Conservation (phyloP, 1,140 invertebrate species). For the Yoshiicerus persimilis region DNA sequence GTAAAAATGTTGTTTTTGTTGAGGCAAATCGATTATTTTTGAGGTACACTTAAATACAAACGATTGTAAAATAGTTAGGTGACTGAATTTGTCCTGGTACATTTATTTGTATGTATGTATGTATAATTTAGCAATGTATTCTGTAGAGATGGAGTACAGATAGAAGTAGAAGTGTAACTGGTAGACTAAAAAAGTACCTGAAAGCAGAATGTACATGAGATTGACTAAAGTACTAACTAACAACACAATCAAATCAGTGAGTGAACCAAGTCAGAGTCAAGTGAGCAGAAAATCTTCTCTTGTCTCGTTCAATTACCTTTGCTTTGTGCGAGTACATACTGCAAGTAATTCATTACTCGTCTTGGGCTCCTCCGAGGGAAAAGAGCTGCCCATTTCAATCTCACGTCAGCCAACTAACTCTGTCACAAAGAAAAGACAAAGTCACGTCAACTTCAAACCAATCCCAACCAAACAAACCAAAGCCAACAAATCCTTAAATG, state of each 20-base stretch:
- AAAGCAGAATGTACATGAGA: too few species aligned
- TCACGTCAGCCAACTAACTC: neutral
- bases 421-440: neutral
- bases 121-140: too few species aligned
- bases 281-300: slow-evolving; percentile 16
- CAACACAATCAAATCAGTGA: neutral
- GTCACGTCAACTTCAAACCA: neutral
- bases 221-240: neutral
- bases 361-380: neutral
- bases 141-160: too few species aligned
- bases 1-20: too few species aligned
- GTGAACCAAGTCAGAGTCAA: neutral
- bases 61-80: too few species aligned
- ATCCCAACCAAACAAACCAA: neutral
- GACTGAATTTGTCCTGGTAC: too few species aligned
- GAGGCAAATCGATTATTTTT: too few species aligned
- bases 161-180: too few species aligned
- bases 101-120: too few species aligned
- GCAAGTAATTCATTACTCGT: neutral
- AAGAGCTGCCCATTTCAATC: neutral
- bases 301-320: slow-evolving; percentile 1
- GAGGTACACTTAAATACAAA: too few species aligned
- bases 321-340: neutral
- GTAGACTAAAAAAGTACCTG: too few species aligned
- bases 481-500: neutral